Conservation (phyloP, 2,113 vertebrate species). For the Malaclemys terrapin region DNA sequence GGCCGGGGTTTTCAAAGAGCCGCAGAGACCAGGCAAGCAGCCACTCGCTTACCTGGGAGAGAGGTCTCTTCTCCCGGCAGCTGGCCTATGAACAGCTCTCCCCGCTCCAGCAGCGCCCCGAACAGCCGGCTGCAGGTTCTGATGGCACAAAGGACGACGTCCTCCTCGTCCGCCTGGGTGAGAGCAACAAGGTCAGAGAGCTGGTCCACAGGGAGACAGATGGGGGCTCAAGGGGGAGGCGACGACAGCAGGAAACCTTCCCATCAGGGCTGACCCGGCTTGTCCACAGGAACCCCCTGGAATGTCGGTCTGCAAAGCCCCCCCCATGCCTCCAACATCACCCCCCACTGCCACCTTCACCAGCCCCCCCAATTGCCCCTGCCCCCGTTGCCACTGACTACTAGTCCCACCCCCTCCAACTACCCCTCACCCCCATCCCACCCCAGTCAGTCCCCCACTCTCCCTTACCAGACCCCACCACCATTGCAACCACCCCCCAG, state of each 20-base stretch:
- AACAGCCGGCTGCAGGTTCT: slow-evolving; percentile 85
- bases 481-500: background rate
- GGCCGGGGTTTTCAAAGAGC: background rate
- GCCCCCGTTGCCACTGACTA: too few species aligned
- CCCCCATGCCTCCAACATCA: background rate
- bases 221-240: background rate
- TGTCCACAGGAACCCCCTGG: background rate
- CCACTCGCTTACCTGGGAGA: slow-evolving; percentile 42
- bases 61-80: slow-evolving; percentile 76
- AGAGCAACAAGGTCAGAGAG: background rate
- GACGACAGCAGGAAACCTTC: background rate
- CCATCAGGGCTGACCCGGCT: background rate
- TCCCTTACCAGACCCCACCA: background rate
- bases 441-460: background rate
- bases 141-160: slow-evolving; percentile 75
- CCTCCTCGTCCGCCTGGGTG: slow-evolving; percentile 83
- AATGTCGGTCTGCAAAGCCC: background rate
- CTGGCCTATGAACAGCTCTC: slow-evolving; percentile 85
- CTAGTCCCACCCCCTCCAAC: background rate
- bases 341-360: too few species aligned
- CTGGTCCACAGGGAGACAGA: background rate
- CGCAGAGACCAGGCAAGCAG: background rate
- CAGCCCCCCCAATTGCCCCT: too few species aligned
- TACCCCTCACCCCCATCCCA: too few species aligned
- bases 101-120: slow-evolving; percentile 82